Conservation (phyloP, 2,888 invertebrate genomes). For the Fissipunctia ypsillon region DNA sequence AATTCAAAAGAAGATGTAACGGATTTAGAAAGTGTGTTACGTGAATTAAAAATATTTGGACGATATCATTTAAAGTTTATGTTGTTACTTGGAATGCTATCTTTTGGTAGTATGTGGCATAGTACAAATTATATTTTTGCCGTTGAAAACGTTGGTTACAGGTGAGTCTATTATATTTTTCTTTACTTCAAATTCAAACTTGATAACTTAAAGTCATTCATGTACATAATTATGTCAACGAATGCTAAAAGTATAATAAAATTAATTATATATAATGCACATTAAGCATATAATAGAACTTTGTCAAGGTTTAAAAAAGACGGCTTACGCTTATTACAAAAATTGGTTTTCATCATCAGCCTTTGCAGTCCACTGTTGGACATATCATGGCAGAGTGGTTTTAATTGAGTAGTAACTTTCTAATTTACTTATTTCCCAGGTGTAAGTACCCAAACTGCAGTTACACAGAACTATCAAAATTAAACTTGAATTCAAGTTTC, state of each 20-base stretch:
- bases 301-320: not conserved
- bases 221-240: not conserved
- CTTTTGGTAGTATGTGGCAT: constrained; percentile 47
- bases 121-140: constrained; percentile 64
- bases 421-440: constrained; percentile 36
- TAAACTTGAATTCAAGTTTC: constrained; percentile 34
- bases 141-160: constrained; percentile 60
- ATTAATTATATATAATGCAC: not conserved
- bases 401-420: not conserved
- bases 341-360: not conserved
- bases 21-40: constrained; percentile 58
- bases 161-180: constrained; percentile 38
- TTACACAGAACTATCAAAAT: constrained; percentile 23
- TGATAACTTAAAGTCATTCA: not conserved
- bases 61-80: constrained; percentile 61
- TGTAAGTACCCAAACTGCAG: constrained; percentile 50
- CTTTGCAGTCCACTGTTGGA: not conserved
- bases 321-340: not conserved
- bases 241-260: not conserved
- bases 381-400: not conserved
- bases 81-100: constrained; percentile 49
- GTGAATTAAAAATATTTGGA: constrained; percentile 61
- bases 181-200: not conserved
- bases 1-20: constrained; percentile 10
- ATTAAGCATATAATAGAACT: not conserved